phyloP scores from a whole-genome alignment of 2,113 vertebrate species.

The Amphiprion ocellaris region DNA sequence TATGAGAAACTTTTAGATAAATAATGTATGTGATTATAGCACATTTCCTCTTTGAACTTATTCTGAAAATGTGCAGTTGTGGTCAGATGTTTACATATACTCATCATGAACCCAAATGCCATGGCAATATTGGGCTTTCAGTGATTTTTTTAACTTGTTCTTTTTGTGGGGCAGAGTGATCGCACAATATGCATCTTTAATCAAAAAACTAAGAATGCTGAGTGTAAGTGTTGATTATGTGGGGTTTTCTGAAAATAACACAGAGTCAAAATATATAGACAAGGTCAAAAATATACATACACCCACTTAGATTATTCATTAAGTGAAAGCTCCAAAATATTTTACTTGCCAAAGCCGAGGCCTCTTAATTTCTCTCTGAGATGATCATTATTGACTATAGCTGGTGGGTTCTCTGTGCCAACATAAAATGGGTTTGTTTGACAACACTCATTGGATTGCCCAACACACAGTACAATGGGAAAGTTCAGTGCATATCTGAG shows the following conservation, averaged over 20 bases:
- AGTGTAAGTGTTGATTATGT: conserved; percentile 5
- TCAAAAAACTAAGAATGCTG: not conserved
- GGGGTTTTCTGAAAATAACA: conserved; percentile 14
- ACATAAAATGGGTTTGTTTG: conserved; percentile 4
- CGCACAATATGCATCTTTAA: not conserved
- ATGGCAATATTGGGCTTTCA: not conserved
- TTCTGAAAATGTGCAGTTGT: not conserved
- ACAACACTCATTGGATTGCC: not conserved
- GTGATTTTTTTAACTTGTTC: not conserved
- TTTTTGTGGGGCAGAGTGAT: not conserved
- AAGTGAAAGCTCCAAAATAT: not conserved
- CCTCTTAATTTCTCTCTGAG: not conserved
- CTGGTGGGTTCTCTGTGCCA: too few relatives aligned
- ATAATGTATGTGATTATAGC: too few relatives aligned
- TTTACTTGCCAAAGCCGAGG: not conserved
- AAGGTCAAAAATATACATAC: not conserved
- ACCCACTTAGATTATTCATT: not conserved
- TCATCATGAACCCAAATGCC: not conserved
- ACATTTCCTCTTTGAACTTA: too few relatives aligned
- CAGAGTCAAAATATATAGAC: too few relatives aligned
- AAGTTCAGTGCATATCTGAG: not conserved
- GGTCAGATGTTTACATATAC: not conserved
- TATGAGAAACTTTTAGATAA: too few relatives aligned
- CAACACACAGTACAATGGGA: too few relatives aligned
- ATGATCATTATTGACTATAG: not conserved